phyloP scores from a whole-genome alignment of 2,113 vertebrate species.

The Scomber japonicus region DNA sequence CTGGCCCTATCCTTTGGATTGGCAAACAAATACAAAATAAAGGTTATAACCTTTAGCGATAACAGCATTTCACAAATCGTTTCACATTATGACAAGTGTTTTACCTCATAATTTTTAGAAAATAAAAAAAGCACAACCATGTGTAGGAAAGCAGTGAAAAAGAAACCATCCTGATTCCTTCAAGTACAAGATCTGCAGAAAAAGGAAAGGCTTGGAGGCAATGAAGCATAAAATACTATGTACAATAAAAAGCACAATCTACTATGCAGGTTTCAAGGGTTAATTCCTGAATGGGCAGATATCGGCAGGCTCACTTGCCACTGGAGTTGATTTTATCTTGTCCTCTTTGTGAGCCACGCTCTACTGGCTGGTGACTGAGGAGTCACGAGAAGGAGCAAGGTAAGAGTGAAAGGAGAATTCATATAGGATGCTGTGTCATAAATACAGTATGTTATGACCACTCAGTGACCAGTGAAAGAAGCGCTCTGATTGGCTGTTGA shows the following conservation, averaged over 20 bases:
- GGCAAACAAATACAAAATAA: constrained; percentile 71
- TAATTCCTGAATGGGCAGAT: constrained; percentile 53
- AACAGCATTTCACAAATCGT: constrained; percentile 51
- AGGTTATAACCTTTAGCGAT: constrained; percentile 74
- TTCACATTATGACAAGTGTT: constrained; percentile 62
- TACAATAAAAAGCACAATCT: constrained; percentile 78
- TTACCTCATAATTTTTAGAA: constrained; percentile 39
- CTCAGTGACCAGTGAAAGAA: constrained; percentile 40
- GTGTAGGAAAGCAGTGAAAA: constrained; percentile 58
- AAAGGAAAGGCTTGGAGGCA: constrained; percentile 51
- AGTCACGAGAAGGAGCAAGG: constrained; percentile 21
- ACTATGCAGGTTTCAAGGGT: constrained; percentile 54
- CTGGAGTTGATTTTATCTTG: constrained; percentile 26
- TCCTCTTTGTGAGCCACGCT: constrained; percentile 35
- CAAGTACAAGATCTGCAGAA: constrained; percentile 58
- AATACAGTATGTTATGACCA: constrained; percentile 50
- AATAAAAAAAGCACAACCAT: constrained; percentile 56
- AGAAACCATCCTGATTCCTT: constrained; percentile 48
- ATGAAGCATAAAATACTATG: constrained; percentile 74
- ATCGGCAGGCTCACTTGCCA: constrained; percentile 4
- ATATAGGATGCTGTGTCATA: constrained; percentile 40
- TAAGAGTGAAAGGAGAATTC: constrained; percentile 18
- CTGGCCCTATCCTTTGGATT: constrained; percentile 71
- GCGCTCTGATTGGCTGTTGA: constrained; percentile 33
- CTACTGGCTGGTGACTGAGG: constrained; percentile 31